Base-by-base conservation (phyloP, 2,797 vertebrate species). In the Melanogrammus aeglefinus region DNA sequence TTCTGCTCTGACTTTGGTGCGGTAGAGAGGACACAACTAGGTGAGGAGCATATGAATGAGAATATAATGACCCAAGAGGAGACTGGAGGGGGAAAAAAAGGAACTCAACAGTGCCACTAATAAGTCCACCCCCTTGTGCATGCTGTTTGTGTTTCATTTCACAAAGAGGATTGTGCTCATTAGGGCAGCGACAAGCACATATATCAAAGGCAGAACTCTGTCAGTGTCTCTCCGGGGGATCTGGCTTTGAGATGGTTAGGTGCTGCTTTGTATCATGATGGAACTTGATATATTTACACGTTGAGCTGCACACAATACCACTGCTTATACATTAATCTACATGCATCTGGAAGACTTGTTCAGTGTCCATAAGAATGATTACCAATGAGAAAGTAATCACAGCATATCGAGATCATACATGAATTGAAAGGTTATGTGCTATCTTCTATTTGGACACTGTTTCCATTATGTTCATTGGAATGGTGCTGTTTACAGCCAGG, bases 111-210 rank as follows among this genome's bases (percentile, higher is more conserved):
- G 76, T 71, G 71, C 76, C 78, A 73, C 77, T 33, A 78, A 82
- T 74, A 35, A 87, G 79, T 83, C 80, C 51, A 85, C 77, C 79
- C 63, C 73, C 29, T 86, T 81, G 41, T 24, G 72, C 35, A 33
- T 29, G 27, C 66, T 78, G 80, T 81, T 79, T 47, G 9, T 84
- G 79, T 79, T 75, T 78, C 75, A 86, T 79, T 84, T 77, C 76
- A 73, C 82, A 81, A 72, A 80, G 77, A 79, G 82, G 85, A 87
- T 87, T 86, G 73, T 36, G 29, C 88, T 92, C 86, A 91, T 92
- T 93, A 91, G 81, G 9, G 85, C 76, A 74, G 63, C 12, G 74
- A 90, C 88, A 88, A 89, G 83, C 83, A 81, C 87, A 90, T 91
- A 85, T 81, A 91, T 91, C 90, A 92, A 84, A 88, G 75, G 16